Evolutionary conservation across 2,113 vertebrate species (phyloP).

Genomic region (Carassius auratus): DNA sequence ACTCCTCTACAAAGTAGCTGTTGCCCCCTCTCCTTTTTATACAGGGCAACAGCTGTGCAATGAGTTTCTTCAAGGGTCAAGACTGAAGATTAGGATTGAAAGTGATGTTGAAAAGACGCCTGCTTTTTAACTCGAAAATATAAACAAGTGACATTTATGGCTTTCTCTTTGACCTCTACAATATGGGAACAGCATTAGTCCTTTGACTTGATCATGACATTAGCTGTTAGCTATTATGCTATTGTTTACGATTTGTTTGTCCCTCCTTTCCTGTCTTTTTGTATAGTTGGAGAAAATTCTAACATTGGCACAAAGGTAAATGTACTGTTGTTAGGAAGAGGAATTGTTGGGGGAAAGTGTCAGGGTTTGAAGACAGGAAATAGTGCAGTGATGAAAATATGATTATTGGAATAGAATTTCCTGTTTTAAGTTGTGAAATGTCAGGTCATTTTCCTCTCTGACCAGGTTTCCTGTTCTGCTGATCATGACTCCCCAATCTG

Average conservation of each 20-base stretch:
- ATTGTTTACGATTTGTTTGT: not conserved
- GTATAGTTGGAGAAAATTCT: not conserved
- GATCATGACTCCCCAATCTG: constrained; percentile 15
- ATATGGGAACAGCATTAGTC: not conserved
- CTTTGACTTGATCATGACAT: not conserved
- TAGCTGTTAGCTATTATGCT: not conserved
- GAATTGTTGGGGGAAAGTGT: not conserved
- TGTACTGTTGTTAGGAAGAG: not conserved
- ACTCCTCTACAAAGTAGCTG: constrained; percentile 47
- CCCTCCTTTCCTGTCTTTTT: not conserved
- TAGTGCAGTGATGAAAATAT: constrained; percentile 21
- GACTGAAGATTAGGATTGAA: not conserved
- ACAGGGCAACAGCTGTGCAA: constrained; percentile 25
- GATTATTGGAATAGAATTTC: constrained; percentile 43
- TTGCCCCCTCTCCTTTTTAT: constrained; percentile 38
- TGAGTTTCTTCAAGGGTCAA: constrained; percentile 15
- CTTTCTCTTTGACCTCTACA: not conserved
- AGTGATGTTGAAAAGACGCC: constrained; percentile 13
- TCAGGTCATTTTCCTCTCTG: constrained; percentile 51
- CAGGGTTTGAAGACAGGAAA: constrained; percentile 51
- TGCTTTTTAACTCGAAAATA: constrained; percentile 5
- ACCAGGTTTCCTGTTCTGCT: constrained; percentile 49
- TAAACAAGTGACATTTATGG: constrained; percentile 20
- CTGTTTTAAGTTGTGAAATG: constrained; percentile 50
- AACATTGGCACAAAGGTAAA: constrained; percentile 21